Conservation (phyloP, 2,113 vertebrate species). For the Myocastor coypus region DNA sequence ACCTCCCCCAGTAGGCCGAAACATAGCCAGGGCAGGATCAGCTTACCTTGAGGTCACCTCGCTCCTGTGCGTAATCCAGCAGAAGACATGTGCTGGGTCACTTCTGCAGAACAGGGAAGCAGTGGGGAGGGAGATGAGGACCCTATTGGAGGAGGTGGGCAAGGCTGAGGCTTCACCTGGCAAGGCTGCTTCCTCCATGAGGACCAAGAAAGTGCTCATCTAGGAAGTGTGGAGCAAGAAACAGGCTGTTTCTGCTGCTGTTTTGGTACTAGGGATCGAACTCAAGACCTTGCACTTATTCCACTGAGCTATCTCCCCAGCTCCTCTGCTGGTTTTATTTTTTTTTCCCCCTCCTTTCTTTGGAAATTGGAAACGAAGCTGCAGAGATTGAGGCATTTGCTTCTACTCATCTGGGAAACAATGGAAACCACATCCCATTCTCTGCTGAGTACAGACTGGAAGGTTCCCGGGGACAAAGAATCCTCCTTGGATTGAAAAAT, state of each 20-base stretch:
- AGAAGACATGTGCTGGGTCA: neutral
- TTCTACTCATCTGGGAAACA: conserved; percentile 52
- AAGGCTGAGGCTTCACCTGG: neutral
- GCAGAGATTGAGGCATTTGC: conserved; percentile 10
- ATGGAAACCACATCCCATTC: conserved; percentile 13
- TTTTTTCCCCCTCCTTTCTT: neutral
- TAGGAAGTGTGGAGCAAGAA: neutral
- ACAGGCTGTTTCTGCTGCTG: neutral
- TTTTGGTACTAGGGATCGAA: no score
- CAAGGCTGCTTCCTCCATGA: neutral
- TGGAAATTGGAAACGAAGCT: conserved; percentile 32
- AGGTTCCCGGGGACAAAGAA: conserved; percentile 19
- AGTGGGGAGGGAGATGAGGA: neutral
- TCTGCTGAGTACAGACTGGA: conserved; percentile 38
- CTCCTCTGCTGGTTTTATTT: no score
- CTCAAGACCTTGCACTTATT: no score
- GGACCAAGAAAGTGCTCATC: neutral
- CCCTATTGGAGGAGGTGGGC: neutral
- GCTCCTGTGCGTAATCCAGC: neutral
- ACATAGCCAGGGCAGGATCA: neutral
- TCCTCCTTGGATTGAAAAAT: conserved; percentile 56
- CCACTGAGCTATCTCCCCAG: no score
- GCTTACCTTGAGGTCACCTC: neutral
- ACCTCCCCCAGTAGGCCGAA: neutral
- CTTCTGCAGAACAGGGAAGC: conserved; percentile 9